Evolutionary conservation across 2,113 vertebrate genomes (phyloP).

Genomic region (Stigmatopora argus): DNA sequence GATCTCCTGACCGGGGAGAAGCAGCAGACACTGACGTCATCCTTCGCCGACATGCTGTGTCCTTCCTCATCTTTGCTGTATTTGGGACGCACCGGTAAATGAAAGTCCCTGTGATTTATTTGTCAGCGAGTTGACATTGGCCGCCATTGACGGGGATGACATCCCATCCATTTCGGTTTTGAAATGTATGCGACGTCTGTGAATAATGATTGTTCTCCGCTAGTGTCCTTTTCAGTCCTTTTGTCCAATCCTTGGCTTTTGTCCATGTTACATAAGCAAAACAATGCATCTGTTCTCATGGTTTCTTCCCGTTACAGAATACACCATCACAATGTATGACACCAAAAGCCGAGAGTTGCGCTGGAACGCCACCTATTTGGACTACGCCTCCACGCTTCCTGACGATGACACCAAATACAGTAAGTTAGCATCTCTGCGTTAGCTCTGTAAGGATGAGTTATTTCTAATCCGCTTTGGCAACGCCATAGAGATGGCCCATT

Average conservation of each 20-base stretch:
- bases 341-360: slow-evolving; percentile 92
- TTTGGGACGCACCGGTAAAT: slow-evolving; percentile 88
- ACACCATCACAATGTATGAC: slow-evolving; percentile 99
- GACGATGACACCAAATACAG: slow-evolving; percentile 90
- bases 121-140: not conserved
- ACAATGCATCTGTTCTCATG: not conserved
- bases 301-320: slow-evolving; percentile 70
- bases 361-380: slow-evolving; percentile 97
- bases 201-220: no score
- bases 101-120: not conserved
- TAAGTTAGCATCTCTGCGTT: slow-evolving; percentile 55
- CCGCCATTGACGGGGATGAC: not conserved
- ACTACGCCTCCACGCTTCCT: slow-evolving; percentile 89
- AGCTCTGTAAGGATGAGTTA: not conserved
- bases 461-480: not conserved
- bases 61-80: slow-evolving; percentile 92
- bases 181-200: no score
- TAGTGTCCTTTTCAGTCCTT: no score
- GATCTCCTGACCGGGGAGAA: slow-evolving; percentile 96
- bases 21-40: slow-evolving; percentile 91
- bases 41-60: slow-evolving; percentile 89
- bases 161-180: not conserved
- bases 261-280: slow-evolving; percentile 1
- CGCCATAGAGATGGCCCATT: slow-evolving; percentile 87
- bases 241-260: not conserved